phyloP scores from a whole-genome alignment of 1,140 invertebrate species.

The Nephotettix cincticeps region DNA sequence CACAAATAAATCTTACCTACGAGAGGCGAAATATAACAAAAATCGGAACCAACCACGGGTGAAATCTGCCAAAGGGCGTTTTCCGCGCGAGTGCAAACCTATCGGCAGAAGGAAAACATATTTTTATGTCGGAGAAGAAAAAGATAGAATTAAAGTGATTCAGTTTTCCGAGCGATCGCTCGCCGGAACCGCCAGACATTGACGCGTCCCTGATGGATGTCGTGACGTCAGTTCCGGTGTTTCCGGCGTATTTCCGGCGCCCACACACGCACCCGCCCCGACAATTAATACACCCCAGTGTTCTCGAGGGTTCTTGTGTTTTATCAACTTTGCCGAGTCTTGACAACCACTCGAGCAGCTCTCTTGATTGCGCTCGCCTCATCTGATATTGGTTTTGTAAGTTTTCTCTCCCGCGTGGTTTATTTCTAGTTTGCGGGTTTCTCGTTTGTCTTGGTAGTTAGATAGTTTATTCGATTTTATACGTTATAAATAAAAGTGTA shows the following conservation, averaged over 20 bases:
- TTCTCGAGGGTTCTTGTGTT: slow-evolving; percentile 5
- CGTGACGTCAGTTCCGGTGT: slow-evolving; percentile 9
- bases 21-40: too few relatives aligned
- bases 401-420: not conserved
- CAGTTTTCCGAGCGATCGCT: not conserved
- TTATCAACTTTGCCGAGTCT: not conserved
- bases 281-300: slow-evolving; percentile 19
- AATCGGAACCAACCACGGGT: too few relatives aligned
- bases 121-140: slow-evolving; percentile 9
- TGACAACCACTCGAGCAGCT: not conserved
- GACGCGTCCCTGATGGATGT: slow-evolving; percentile 5
- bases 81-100: not conserved
- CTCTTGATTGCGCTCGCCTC: too few relatives aligned
- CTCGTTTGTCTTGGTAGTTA: too few relatives aligned
- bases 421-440: too few relatives aligned
- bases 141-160: not conserved
- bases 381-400: not conserved
- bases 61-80: not conserved
- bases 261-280: not conserved
- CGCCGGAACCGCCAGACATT: slow-evolving; percentile 11
- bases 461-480: too few relatives aligned
- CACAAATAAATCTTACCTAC: too few relatives aligned
- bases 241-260: not conserved
- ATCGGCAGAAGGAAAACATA: not conserved
- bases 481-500: too few relatives aligned